Percentiles rank a stretch among this genome's conserved stretches.
Conservation (phyloP, 2,888 invertebrate species). For the Trichacis sp. region DNA sequence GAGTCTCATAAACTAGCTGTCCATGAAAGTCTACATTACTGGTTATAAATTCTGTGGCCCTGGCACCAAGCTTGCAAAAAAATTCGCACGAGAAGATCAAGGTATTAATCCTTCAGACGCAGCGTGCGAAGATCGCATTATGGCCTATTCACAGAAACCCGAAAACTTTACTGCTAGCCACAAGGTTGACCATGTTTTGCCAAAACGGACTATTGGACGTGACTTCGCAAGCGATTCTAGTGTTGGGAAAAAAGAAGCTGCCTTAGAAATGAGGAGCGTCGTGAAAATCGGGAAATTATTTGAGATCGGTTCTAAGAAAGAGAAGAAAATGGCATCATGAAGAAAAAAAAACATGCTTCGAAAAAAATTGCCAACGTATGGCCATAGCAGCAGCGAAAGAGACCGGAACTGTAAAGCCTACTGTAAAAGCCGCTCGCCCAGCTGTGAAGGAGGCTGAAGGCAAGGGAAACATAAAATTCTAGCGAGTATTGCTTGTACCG, state of each 20-base stretch:
- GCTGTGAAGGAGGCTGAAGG: conserved; percentile 32
- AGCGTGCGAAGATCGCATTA: conserved; percentile 42
- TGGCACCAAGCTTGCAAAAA: conserved; percentile 25
- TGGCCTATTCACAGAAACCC: conserved; percentile 28
- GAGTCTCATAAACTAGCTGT: conserved; percentile 26
- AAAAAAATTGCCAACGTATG: too few species aligned
- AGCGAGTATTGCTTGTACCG: too few species aligned
- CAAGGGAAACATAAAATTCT: conserved; percentile 18
- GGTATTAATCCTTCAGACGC: conserved; percentile 44
- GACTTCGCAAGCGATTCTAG: conserved; percentile 49
- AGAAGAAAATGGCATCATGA: conserved; percentile 6
- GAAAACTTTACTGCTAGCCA: conserved; percentile 43
- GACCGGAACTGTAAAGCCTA: conserved; percentile 19
- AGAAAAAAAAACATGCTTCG: too few species aligned
- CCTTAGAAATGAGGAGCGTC: too few species aligned
- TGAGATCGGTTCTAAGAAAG: too few species aligned
- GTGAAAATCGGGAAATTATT: too few species aligned
- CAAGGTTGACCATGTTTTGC: conserved; percentile 57
- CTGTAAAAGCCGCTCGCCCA: conserved; percentile 21
- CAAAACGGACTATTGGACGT: conserved; percentile 53
- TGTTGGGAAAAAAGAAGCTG: too few species aligned
- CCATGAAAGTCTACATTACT: conserved; percentile 38
- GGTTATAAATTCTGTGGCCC: conserved; percentile 54
- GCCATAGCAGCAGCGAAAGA: not conserved
- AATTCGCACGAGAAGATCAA: conserved; percentile 43